Conservation (phyloP, 1,140 invertebrate species). For the Orussus abietinus region DNA sequence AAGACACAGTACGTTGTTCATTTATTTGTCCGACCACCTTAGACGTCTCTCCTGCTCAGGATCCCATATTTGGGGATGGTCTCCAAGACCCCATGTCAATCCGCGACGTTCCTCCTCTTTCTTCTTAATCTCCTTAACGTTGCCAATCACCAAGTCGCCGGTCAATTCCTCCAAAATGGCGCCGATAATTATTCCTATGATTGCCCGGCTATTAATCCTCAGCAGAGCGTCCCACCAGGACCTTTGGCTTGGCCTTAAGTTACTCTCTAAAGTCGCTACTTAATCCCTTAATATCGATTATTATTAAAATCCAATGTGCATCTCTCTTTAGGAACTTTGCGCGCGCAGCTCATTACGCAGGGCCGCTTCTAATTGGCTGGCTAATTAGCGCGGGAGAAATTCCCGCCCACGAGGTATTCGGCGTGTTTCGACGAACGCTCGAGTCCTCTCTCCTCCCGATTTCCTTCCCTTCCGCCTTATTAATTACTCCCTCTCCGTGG, state of each 20-base stretch:
- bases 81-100: too few species aligned
- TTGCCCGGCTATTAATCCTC: conserved; percentile 1
- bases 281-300: conserved; percentile 8
- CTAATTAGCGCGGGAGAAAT: conserved; percentile 49
- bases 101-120: too few species aligned
- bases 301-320: conserved; percentile 5
- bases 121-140: too few species aligned
- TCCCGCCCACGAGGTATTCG: conserved; percentile 38
- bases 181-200: too few species aligned
- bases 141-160: too few species aligned
- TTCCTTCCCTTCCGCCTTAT: background rate
- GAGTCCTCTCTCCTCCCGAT: conserved; percentile 9
- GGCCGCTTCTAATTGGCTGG: conserved; percentile 49
- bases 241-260: conserved; percentile 14
- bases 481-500: background rate
- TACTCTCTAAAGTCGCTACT: conserved; percentile 7
- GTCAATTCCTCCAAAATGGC: too few species aligned
- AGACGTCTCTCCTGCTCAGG: too few species aligned
- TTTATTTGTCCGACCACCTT: too few species aligned
- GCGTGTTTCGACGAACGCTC: conserved; percentile 11
- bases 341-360: conserved; percentile 51
- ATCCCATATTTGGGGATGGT: too few species aligned
- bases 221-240: background rate
- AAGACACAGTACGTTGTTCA: conserved; percentile 33
- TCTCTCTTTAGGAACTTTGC: conserved; percentile 51